Conservation (phyloP, 2,888 invertebrate species). For the Lasius platythorax region DNA sequence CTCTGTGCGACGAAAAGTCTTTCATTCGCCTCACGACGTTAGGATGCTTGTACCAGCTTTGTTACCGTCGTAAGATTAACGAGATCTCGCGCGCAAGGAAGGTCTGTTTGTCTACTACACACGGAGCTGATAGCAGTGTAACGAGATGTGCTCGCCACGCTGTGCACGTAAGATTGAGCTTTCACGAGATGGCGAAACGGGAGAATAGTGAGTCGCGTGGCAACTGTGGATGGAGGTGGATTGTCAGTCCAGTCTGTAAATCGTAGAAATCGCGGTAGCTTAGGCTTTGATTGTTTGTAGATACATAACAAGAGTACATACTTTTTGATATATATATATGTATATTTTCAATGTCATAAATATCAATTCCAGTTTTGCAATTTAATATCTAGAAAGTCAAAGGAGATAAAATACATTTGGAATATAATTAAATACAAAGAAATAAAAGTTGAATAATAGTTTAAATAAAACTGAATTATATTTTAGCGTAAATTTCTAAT, state of each 20-base stretch:
- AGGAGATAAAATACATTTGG: neutral
- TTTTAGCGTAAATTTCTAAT: neutral
- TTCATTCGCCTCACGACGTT: slow-evolving; percentile 58
- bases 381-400: neutral
- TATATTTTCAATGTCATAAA: neutral
- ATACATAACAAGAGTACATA: neutral
- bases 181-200: slow-evolving; percentile 10
- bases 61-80: slow-evolving; percentile 78
- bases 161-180: slow-evolving; percentile 48
- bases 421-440: neutral
- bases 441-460: neutral
- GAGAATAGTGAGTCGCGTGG: slow-evolving; percentile 41
- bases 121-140: slow-evolving; percentile 63
- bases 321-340: neutral
- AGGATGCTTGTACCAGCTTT: slow-evolving; percentile 70
- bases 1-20: slow-evolving; percentile 52
- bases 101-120: slow-evolving; percentile 66
- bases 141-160: slow-evolving; percentile 64
- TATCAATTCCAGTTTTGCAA: neutral
- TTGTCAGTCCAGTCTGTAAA: slow-evolving; percentile 23
- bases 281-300: neutral
- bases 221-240: slow-evolving; percentile 12
- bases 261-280: slow-evolving; percentile 15
- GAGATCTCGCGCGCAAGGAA: slow-evolving; percentile 71
- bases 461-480: neutral